phyloP scores from a whole-genome alignment of 2,888 invertebrate genomes.

The Proisotoma minuta region DNA sequence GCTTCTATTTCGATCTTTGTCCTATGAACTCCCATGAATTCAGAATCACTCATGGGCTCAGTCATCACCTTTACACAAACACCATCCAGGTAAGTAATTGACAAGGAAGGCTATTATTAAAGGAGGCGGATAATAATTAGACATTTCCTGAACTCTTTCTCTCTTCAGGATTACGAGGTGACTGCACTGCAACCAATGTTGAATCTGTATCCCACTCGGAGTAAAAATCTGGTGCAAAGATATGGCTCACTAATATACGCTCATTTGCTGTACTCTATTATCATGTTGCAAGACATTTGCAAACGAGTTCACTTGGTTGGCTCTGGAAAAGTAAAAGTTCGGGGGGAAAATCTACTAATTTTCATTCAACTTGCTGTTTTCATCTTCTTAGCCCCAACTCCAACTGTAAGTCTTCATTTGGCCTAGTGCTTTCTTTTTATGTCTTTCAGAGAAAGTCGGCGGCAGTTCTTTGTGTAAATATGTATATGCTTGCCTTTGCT shows the following conservation, averaged over 20 bases:
- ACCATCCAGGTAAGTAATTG: conserved; percentile 49
- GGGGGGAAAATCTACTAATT: conserved; percentile 38
- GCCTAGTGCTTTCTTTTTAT: too few relatives aligned
- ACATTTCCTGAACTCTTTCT: too few relatives aligned
- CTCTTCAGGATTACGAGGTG: conserved; percentile 41
- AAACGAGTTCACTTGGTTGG: conserved; percentile 23
- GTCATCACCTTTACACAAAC: conserved; percentile 49
- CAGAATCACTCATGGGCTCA: conserved; percentile 48
- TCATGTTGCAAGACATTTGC: conserved; percentile 20
- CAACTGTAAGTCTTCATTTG: conserved; percentile 22
- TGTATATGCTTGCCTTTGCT: too few relatives aligned
- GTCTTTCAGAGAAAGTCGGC: too few relatives aligned
- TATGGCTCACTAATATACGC: conserved; percentile 36
- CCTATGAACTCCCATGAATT: conserved; percentile 48
- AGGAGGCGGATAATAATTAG: too few relatives aligned
- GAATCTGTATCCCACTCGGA: conserved; percentile 30
- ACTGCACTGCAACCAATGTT: conserved; percentile 33
- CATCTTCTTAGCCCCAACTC: conserved; percentile 28
- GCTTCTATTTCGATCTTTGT: conserved; percentile 48
- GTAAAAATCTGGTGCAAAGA: conserved; percentile 32
- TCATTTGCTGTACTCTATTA: conserved; percentile 29
- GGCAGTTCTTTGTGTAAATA: too few relatives aligned
- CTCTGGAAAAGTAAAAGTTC: conserved; percentile 23
- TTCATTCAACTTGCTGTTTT: conserved; percentile 30
- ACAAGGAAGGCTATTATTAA: not conserved